Evolutionary conservation across 2,113 vertebrate species (phyloP).

Genomic region (Lophotis ruficrista): DNA sequence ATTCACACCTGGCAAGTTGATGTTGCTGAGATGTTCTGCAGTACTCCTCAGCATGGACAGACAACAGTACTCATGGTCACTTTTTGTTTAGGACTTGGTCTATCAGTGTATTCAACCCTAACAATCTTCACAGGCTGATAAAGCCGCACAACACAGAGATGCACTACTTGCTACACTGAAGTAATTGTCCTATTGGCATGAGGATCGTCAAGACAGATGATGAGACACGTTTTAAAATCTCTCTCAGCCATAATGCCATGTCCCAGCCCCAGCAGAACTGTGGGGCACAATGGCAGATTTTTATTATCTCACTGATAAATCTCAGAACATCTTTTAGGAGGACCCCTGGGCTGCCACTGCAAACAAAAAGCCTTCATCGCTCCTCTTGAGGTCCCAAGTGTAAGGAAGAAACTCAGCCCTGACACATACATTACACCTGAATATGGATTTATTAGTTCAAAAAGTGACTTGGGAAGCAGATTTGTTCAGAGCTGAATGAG

Average conservation of each 20-base stretch:
- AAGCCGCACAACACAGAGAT: not conserved
- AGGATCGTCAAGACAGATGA: not conserved
- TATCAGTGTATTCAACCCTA: not conserved
- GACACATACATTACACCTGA: not conserved
- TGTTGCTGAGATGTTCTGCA: not conserved
- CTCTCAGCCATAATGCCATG: not conserved
- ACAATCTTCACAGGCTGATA: not conserved
- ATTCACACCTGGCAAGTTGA: not conserved
- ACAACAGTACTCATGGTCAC: not conserved
- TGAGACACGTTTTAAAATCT: not conserved
- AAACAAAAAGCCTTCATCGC: not conserved
- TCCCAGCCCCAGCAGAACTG: not conserved
- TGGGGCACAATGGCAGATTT: not conserved
- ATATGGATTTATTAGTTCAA: not conserved
- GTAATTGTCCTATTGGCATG: not conserved
- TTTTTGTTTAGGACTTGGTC: not conserved
- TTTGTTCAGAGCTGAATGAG: not conserved
- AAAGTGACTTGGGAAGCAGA: not conserved
- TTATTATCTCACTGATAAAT: not conserved
- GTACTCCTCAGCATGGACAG: not conserved
- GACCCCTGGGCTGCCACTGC: not conserved
- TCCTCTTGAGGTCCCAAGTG: not conserved
- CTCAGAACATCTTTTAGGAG: not conserved
- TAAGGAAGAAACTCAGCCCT: not conserved
- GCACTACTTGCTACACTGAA: not conserved